A percentile compares a stretch with the other conserved stretches of the same genome.
Conservation (phyloP, 2,113 vertebrate species). For the Colius striatus region DNA sequence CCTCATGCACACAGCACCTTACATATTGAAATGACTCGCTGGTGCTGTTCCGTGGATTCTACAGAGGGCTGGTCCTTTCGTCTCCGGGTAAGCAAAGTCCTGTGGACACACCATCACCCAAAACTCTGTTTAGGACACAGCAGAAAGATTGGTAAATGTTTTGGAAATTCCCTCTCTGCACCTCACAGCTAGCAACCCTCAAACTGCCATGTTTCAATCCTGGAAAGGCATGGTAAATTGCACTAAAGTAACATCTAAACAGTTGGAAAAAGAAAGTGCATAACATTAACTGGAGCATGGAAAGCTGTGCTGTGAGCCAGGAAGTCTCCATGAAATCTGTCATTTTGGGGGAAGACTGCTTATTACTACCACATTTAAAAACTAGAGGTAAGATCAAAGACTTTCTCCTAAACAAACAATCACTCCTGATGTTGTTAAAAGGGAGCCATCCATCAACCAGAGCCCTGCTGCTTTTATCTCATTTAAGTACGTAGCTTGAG, state of each 20-base stretch:
- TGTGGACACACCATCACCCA: background rate
- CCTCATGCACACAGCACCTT: background rate
- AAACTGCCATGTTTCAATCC: background rate
- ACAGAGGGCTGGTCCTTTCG: background rate
- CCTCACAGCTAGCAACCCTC: background rate
- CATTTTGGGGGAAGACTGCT: background rate
- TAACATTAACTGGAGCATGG: background rate
- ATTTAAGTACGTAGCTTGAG: slow-evolving; percentile 1
- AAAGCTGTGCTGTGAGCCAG: background rate
- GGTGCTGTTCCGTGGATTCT: background rate
- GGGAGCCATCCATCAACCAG: slow-evolving; percentile 20
- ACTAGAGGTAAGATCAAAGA: background rate
- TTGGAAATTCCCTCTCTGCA: background rate
- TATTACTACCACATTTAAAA: slow-evolving; percentile 18
- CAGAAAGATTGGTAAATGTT: background rate
- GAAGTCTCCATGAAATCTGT: background rate
- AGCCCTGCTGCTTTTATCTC: slow-evolving; percentile 52
- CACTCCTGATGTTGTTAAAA: slow-evolving; percentile 17
- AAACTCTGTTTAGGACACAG: background rate
- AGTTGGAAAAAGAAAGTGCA: background rate
- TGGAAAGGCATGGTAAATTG: background rate
- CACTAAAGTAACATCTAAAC: background rate
- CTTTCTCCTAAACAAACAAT: slow-evolving; percentile 15
- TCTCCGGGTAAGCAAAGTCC: background rate
- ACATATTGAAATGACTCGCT: fast-evolving